Base-by-base conservation (phyloP, 2,797 vertebrate species). In the Picus viridis region DNA sequence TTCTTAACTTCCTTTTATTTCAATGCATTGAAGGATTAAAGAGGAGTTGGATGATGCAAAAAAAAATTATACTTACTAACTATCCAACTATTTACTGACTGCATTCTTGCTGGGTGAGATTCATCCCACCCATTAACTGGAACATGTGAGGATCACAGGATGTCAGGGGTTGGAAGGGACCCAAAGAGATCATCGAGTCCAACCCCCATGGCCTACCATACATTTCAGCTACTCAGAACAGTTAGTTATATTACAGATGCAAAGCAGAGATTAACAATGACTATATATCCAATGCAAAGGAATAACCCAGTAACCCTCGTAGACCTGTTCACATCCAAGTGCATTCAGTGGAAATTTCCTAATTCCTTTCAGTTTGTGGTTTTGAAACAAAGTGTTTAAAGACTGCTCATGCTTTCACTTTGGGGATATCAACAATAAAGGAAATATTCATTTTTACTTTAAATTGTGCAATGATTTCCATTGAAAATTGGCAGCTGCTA, bases 401-500 rank as follows among this genome's bases (percentile, higher is more conserved):
- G 30, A 68, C 2, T 82, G 72, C 45, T 20, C 65, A 72, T 45
- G 39, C n/a, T 79, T 94, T 67, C 54, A 49, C 15, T 80, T 30
- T 68, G 18, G 5, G 4, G 18, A 84, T 89, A 91, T 41, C 34
- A 92, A 90, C 53, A 93, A 51, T 45, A 70, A 56, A 75, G n/a
- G 53, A 83, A 84, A 78, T 62, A 75, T 2, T 72, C 12, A 43
- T 57, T 84, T 82, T 80, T 65, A 75, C 64, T 91, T 91, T 63
- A 75, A 90, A 75, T 69, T 62, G n/a, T 64, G 36, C 9, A 63
- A 87, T 47, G 23, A 64, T 90, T 87, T 85, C 26, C 80, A 45
- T 61, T 65, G 29, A 75, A 85, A 89, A 83, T 36, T 89, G 84
- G 41, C 78, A 96, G 62, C 89, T 90, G 76, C 9, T 32, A 86